A percentile compares a stretch with the other conserved stretches of the same genome.
These are phyloP conservation scores for Paramuricea clavata DNA, from an alignment of 92 coral and sea anemone genomes.

Conservation along the genomic window DNA sequence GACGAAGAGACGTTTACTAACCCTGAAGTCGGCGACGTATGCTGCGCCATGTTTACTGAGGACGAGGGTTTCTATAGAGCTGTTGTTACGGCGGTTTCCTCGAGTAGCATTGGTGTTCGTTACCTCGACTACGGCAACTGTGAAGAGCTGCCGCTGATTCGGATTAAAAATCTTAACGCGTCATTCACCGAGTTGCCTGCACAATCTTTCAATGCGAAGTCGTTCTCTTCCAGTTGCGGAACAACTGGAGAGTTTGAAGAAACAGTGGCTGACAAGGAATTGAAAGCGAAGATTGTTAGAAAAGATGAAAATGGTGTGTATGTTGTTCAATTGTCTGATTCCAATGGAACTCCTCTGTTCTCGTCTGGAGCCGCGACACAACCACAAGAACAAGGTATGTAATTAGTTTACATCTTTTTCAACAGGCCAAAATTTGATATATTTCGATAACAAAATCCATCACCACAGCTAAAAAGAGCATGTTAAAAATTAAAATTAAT, in stretches of 20 bases:
- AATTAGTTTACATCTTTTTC: too few species aligned
- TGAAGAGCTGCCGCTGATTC: conserved; percentile 71
- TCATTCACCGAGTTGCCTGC: conserved; percentile 77
- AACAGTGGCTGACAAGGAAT: conserved; percentile 73
- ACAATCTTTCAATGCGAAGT: conserved; percentile 68
- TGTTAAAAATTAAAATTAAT: too few species aligned
- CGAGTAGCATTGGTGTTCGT: conserved; percentile 54
- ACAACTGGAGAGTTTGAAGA: conserved; percentile 55
- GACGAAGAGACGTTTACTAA: conserved; percentile 52
- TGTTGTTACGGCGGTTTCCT: conserved; percentile 47
- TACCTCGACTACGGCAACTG: conserved; percentile 94
- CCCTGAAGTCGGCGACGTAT: conserved; percentile 61
- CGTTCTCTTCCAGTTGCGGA: conserved; percentile 18
- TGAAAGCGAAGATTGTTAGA: conserved; percentile 55
- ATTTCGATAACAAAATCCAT: too few species aligned
- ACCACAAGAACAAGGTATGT: conserved; percentile 2
- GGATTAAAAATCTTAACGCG: conserved; percentile 73
- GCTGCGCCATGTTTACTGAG: conserved; percentile 82
- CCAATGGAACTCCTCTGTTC: conserved; percentile 40
- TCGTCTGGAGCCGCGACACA: not conserved
- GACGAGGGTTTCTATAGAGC: conserved; percentile 91
- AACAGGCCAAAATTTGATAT: too few species aligned
- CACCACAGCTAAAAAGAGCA: too few species aligned
- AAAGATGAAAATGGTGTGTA: conserved; percentile 55
- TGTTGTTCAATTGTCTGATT: conserved; percentile 68